Evolutionary conservation across 2,113 vertebrate genomes (phyloP).

Genomic region (Neotoma lepida): DNA sequence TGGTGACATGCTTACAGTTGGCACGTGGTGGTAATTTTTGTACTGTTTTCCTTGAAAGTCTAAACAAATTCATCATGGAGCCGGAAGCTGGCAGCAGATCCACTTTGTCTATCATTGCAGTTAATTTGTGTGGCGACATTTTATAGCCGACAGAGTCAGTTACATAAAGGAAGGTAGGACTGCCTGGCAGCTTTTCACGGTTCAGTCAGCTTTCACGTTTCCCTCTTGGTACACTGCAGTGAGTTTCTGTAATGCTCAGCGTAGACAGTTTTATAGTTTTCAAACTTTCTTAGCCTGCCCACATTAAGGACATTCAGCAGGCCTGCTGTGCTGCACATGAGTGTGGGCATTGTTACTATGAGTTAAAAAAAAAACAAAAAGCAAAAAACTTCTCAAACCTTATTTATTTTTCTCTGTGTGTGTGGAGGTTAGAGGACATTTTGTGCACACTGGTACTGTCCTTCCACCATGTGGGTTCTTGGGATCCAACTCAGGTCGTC

Average conservation of each 20-base stretch:
- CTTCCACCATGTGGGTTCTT: neutral
- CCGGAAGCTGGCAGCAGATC: neutral
- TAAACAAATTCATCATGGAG: neutral
- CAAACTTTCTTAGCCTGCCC: neutral
- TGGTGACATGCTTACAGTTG: neutral
- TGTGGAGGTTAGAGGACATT: neutral
- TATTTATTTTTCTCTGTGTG: neutral
- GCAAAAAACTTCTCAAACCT: neutral
- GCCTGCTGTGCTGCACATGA: slow-evolving; percentile 12
- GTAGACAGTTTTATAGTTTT: neutral
- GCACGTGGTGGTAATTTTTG: neutral
- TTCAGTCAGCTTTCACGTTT: neutral
- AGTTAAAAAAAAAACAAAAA: neutral
- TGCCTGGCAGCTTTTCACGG: slow-evolving; percentile 3
- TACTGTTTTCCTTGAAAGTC: neutral
- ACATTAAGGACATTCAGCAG: neutral
- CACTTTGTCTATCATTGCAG: neutral
- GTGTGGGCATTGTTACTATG: neutral
- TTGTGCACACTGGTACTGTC: neutral
- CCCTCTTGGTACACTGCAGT: neutral
- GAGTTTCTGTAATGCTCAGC: neutral
- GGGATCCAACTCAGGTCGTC: neutral
- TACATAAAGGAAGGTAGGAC: neutral
- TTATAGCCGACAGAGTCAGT: neutral
- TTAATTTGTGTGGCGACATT: slow-evolving; percentile 29